Base-by-base conservation (phyloP, 2,113 vertebrate species). In the Hyperopisus bebe region DNA sequence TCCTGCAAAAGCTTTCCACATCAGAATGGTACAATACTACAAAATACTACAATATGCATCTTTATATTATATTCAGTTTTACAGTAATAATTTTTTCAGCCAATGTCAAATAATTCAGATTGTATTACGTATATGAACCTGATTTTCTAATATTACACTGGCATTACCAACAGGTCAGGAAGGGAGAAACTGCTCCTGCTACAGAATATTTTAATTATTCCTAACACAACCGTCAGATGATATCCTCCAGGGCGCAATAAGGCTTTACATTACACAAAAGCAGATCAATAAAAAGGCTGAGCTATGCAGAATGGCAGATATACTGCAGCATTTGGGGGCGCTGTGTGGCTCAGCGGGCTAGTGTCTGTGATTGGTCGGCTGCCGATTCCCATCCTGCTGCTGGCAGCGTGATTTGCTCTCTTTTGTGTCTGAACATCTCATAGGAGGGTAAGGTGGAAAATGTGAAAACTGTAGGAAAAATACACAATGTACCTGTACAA, bases 241-340 rank as follows among this genome's bases (percentile, higher is more conserved):
- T 94, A 95, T 94, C 93, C 95, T 93, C 94, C 89, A 88, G 95
- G 94, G 95, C 92, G 91, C 91, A 90, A 94, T 95, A 94, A 95
- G 94, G 93, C 93, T 95, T 95, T 94, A 94, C 93, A 94, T 94
- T 94, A 94, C 91, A 91, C 92, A 92, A 90, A 90, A 93, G 93
- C 90, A 89, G 94, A 96, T 96, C 95, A 91, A 96, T 95, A 91
- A 88, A 46, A 88, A 90, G 90, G 89, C 92, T 91, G 92, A 94
- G 92, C 93, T 46, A 87, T 88, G 91, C 91, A 46, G 62, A 50
- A 91, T 91, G 83, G 92, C 90, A 21, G 46, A 39, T 15, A 80
- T 35, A 82, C 90, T 89, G 88, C 90, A 89, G 84, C 85, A 47
- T 24, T 47, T 31, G n/a, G 62, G 62, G 62, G 88, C 48, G 46